phyloP scores from a whole-genome alignment of 2,797 vertebrate species.

The Leptoclinus maculatus region DNA sequence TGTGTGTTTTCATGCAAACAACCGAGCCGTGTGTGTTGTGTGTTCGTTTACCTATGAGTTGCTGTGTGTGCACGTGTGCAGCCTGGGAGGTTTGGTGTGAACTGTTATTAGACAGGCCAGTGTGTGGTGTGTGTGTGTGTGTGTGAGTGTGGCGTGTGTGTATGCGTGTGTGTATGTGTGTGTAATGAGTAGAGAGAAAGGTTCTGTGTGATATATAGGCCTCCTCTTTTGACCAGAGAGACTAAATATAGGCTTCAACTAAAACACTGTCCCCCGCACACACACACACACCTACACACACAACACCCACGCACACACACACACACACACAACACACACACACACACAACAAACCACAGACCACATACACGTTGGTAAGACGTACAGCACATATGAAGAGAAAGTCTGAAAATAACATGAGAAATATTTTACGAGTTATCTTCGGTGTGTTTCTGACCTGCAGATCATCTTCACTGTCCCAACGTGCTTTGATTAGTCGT shows the following conservation, averaged over 20 bases:
- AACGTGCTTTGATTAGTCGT: background rate
- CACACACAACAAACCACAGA: constrained; percentile 72
- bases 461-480: background rate
- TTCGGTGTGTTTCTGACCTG: constrained; percentile 19
- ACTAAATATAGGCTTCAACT: constrained; percentile 84
- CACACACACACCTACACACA: too few species aligned
- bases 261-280: constrained; percentile 67
- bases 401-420: constrained; percentile 68
- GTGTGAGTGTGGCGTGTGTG: constrained; percentile 31
- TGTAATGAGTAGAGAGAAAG: constrained; percentile 82
- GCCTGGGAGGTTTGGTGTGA: constrained; percentile 81
- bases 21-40: constrained; percentile 4
- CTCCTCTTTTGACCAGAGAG: constrained; percentile 74
- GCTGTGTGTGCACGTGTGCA: constrained; percentile 40
- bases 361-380: constrained; percentile 74
- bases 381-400: constrained; percentile 70
- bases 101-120: constrained; percentile 77
- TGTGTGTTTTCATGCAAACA: constrained; percentile 21
- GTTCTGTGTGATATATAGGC: constrained; percentile 83
- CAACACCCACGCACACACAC: constrained; percentile 33
- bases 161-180: constrained; percentile 53
- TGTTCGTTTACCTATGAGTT: background rate
- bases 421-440: constrained; percentile 54
- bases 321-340: too few species aligned
- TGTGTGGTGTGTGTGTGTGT: constrained; percentile 38